Conservation (phyloP, 2,888 invertebrate species). For the Drosophila yooni region DNA sequence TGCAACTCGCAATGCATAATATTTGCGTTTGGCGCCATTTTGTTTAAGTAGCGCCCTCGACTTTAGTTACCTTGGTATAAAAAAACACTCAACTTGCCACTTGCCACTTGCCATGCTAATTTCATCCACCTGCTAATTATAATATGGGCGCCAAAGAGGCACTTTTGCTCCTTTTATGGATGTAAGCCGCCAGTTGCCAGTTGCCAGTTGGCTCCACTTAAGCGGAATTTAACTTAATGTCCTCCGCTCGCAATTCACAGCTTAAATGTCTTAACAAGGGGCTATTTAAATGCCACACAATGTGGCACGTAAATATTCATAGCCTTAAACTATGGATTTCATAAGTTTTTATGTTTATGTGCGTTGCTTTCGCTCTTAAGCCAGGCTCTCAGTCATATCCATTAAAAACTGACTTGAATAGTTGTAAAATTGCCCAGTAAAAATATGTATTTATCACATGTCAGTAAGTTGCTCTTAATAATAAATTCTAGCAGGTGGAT, state of each 20-base stretch:
- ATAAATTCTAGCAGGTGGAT: background rate
- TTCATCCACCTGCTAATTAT: constrained; percentile 53
- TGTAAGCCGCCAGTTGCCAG: constrained; percentile 25
- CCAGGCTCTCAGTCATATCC: constrained; percentile 7
- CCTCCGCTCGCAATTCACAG: constrained; percentile 23
- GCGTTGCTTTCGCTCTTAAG: constrained; percentile 15
- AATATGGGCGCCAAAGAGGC: constrained; percentile 42
- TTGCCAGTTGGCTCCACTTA: constrained; percentile 14
- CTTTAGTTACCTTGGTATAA: constrained; percentile 29
- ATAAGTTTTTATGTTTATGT: constrained; percentile 39
- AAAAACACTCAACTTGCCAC: constrained; percentile 39
- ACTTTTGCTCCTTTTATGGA: constrained; percentile 31
- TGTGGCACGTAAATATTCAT: constrained; percentile 15
- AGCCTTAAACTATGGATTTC: constrained; percentile 4
- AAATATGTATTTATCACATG: background rate
- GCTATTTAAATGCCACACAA: constrained; percentile 23
- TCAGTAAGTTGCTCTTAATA: too few species aligned
- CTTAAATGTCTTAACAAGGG: constrained; percentile 22
- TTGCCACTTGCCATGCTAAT: constrained; percentile 35
- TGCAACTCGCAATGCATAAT: constrained; percentile 68
- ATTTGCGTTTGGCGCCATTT: constrained; percentile 61
- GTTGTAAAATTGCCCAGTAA: background rate
- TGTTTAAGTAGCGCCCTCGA: constrained; percentile 53
- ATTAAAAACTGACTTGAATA: background rate
- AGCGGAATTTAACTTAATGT: constrained; percentile 44